Evolutionary conservation across 2,888 invertebrate genomes (phyloP).

Genomic region (Trisateles emortualis): DNA sequence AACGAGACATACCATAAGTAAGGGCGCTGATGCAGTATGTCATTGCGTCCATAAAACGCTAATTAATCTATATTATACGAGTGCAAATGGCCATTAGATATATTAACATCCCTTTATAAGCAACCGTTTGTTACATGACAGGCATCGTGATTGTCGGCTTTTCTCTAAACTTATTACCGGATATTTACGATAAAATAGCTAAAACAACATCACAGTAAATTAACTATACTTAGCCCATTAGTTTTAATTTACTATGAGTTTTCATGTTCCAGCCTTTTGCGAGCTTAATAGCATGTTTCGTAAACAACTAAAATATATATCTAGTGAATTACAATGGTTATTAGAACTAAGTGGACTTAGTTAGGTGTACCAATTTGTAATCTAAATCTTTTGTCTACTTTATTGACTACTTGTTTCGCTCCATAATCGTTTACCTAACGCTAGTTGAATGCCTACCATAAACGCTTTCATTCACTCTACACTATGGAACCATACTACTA

Average conservation of each 20-base stretch:
- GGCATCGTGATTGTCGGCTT: slow-evolving; percentile 18
- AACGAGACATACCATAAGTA: neutral
- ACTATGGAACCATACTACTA: neutral
- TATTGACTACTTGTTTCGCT: slow-evolving; percentile 8
- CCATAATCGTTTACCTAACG: slow-evolving; percentile 2
- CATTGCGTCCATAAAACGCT: slow-evolving; percentile 46
- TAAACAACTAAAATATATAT: slow-evolving; percentile 10
- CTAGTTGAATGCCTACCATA: neutral
- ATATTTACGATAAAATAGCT: slow-evolving; percentile 22
- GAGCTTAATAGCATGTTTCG: slow-evolving; percentile 6
- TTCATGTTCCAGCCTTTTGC: slow-evolving; percentile 7
- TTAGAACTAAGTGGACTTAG: slow-evolving; percentile 4
- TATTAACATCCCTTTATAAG: slow-evolving; percentile 46
- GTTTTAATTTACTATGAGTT: slow-evolving; percentile 8
- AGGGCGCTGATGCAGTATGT: slow-evolving; percentile 35
- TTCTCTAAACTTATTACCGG: slow-evolving; percentile 28
- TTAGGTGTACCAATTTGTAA: slow-evolving; percentile 16
- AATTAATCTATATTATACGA: slow-evolving; percentile 30
- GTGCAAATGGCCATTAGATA: slow-evolving; percentile 42
- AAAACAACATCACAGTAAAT: slow-evolving; percentile 6
- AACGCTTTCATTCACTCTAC: neutral
- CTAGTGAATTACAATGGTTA: slow-evolving; percentile 16
- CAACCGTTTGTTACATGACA: slow-evolving; percentile 36
- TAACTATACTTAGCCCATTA: slow-evolving; percentile 5
- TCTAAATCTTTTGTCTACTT: slow-evolving; percentile 5